A percentile compares a stretch with the other conserved stretches of the same genome.
phyloP scores from a whole-genome alignment of 2,113 vertebrate genomes.

The Neogobius melanostomus region DNA sequence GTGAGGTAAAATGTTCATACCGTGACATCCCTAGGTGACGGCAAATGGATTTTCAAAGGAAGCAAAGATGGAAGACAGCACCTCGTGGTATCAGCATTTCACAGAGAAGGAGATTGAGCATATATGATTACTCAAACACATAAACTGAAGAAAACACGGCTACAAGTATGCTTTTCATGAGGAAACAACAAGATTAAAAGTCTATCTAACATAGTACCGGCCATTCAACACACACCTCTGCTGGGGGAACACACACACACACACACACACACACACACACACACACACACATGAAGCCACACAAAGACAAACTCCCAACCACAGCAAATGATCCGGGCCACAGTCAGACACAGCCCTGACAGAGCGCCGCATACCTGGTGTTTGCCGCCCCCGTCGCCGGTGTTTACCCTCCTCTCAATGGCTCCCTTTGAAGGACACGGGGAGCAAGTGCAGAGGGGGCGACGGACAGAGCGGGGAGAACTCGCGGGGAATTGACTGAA shows the following conservation, averaged over 20 bases:
- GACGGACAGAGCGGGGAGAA: slow-evolving; percentile 11
- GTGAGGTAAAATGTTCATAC: too few relatives aligned
- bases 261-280: slow-evolving; percentile 13
- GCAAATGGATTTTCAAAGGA: too few relatives aligned
- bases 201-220: neutral
- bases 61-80: too few relatives aligned
- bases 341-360: slow-evolving; percentile 50
- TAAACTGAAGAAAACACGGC: too few relatives aligned
- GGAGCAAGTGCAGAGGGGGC: slow-evolving; percentile 13
- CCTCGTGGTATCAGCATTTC: too few relatives aligned
- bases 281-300: slow-evolving; percentile 10
- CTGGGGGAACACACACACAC: neutral
- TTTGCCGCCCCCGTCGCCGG: slow-evolving; percentile 43
- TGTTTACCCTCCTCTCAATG: slow-evolving; percentile 77
- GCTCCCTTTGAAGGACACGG: slow-evolving; percentile 67
- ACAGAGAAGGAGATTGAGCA: too few relatives aligned
- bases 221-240: neutral
- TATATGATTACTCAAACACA: too few relatives aligned
- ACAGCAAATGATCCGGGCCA: slow-evolving; percentile 39
- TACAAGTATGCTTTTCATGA: too few relatives aligned
- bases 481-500: slow-evolving; percentile 70
- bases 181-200: too few relatives aligned
- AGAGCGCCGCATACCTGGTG: slow-evolving; percentile 21
- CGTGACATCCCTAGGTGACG: too few relatives aligned
- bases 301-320: slow-evolving; percentile 37